Evolutionary conservation across 2,797 vertebrate genomes (phyloP), one percentile per base, ranked within the genome.

Genomic region (Hozukius guyotensis): DNA sequence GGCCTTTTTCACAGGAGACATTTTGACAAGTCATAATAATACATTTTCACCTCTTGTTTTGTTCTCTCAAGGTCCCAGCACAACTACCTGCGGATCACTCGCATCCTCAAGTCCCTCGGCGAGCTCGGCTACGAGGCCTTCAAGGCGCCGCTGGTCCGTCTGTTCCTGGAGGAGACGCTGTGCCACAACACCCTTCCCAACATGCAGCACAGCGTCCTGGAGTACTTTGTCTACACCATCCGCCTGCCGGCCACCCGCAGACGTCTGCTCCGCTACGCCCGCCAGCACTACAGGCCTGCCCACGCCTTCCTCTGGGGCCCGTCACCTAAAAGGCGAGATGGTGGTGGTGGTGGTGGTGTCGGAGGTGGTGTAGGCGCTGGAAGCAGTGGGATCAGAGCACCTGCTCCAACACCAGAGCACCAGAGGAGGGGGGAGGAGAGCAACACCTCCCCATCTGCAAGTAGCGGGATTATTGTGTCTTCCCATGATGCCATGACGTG

Each of bases 241-340:
- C 97, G 97, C 82, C 96, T 96, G 78, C 94, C 96, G 20, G 95
- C 96, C 91, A 96, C 97, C 80, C 96, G 98, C 75, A 96, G 98
- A 0, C 96, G 96, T 72, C 96, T 99, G 72, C 95, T 99, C 8
- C 96, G 98, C 14, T 99, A 96, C 71, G 97, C 98, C 68, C 96
- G 95, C 85, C 95, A 95, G 62, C 96, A 98, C 92, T 99, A 99
- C 85, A 95, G 71, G 0, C 98, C 98, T 0, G 91, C 96, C 3
- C 97, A 98, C 80, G 96, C 98, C 92, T 99, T 99, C 90, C 97
- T 99, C 89, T 99, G 98, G 98, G 98, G 98, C 2, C 98, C 98
- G 0, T 95, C 95, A 0, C 92, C 88, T 68, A 97, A 95, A 77
- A 95, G 90, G 61, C 75, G 87, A 94, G 95, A 95, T 87, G 59